Conservation (phyloP, 2,113 vertebrate genomes). For the Clarias gariepinus region DNA sequence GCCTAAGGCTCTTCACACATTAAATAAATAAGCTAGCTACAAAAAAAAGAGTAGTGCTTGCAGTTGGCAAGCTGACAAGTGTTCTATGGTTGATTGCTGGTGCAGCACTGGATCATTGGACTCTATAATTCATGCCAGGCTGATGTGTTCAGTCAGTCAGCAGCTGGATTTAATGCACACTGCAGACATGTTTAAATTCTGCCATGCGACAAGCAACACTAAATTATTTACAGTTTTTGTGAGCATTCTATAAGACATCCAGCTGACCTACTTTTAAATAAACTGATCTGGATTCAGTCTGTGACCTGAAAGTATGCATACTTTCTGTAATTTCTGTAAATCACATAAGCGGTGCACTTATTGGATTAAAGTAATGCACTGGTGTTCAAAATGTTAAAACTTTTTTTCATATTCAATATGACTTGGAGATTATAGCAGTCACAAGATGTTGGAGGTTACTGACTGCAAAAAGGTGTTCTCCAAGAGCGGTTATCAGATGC, state of each 20-base stretch:
- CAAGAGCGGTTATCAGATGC: not conserved
- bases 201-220: constrained; percentile 26
- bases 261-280: constrained; percentile 41
- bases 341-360: not conserved
- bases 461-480: not conserved
- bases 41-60: not conserved
- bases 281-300: constrained; percentile 7
- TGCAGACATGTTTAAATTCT: constrained; percentile 39
- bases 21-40: not conserved
- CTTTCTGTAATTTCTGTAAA: not conserved
- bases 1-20: constrained; percentile 52
- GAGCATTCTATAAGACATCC: constrained; percentile 21
- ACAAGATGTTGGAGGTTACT: not conserved
- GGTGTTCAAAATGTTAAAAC: no score
- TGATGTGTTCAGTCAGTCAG: constrained; percentile 28
- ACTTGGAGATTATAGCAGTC: not conserved
- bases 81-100: not conserved
- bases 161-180: constrained; percentile 38
- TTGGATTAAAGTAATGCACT: not conserved
- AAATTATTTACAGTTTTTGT: constrained; percentile 45
- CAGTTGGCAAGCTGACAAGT: constrained; percentile 9
- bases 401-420: not conserved
- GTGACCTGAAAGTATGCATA: not conserved
- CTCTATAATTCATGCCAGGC: constrained; percentile 30
- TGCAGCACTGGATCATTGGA: constrained; percentile 10